phyloP scores from a whole-genome alignment of 2,888 invertebrate genomes.

The Eumerus sabulonum region DNA sequence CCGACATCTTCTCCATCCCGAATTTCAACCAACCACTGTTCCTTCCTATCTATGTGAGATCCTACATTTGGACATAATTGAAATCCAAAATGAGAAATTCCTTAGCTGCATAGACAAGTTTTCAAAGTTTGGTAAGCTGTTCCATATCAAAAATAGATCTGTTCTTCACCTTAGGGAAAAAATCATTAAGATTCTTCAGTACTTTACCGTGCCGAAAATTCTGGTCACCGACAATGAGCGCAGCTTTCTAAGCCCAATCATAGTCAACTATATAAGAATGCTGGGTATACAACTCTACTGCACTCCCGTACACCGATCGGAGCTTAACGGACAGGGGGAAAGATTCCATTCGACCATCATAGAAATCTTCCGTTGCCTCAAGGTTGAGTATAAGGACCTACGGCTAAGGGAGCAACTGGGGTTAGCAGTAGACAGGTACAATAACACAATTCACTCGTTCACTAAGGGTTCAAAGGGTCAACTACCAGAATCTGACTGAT shows the following conservation, averaged over 20 bases:
- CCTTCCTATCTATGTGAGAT: no score
- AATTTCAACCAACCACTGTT: no score
- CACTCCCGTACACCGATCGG: constrained; percentile 49
- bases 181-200: constrained; percentile 53
- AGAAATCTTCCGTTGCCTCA: constrained; percentile 62
- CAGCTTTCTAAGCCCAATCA: constrained; percentile 52
- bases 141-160: constrained; percentile 52
- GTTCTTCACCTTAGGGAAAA: constrained; percentile 53
- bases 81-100: no score
- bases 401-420: background rate
- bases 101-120: constrained; percentile 54
- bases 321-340: constrained; percentile 62
- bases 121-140: constrained; percentile 58
- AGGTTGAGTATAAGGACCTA: constrained; percentile 18
- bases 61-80: no score
- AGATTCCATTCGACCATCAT: constrained; percentile 54
- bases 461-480: no score
- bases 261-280: constrained; percentile 10
- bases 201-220: constrained; percentile 46
- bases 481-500: no score
- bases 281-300: constrained; percentile 44
- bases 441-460: constrained; percentile 8
- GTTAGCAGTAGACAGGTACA: background rate
- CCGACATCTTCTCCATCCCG: no score
- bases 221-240: constrained; percentile 59